These are phyloP conservation scores for Proctacanthus coquilletti DNA, from an alignment of 1,140 invertebrate genomes.

Conservation along the genomic window DNA sequence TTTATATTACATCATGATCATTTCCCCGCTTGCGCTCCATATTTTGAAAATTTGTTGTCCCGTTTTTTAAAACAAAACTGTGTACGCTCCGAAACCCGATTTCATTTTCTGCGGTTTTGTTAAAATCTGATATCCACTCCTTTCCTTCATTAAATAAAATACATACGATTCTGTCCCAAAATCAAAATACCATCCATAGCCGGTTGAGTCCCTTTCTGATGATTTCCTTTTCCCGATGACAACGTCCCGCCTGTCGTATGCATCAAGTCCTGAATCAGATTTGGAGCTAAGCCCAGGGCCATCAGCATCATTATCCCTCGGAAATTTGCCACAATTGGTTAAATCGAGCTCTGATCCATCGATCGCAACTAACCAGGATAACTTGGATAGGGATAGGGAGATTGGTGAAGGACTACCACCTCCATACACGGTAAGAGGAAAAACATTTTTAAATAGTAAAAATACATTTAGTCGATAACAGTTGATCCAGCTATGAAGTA, in stretches of 20 bases:
- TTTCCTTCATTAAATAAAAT: too few species aligned
- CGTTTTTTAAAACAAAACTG: too few species aligned
- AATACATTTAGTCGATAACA: not conserved
- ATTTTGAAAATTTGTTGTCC: too few species aligned
- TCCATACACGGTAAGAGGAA: slow-evolving; percentile 56
- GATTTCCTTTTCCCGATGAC: slow-evolving; percentile 98
- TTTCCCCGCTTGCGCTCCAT: too few species aligned
- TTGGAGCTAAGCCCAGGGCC: slow-evolving; percentile 69
- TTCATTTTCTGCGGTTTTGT: too few species aligned
- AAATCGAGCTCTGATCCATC: slow-evolving; percentile 80
- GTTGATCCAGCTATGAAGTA: too few species aligned
- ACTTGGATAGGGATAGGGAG: slow-evolving; percentile 42
- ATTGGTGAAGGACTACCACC: slow-evolving; percentile 45
- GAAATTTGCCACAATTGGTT: slow-evolving; percentile 45
- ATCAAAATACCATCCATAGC: too few species aligned
- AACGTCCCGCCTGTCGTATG: slow-evolving; percentile 80
- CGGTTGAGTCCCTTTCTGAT: slow-evolving; percentile 72
- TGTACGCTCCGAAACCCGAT: too few species aligned
- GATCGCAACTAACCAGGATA: slow-evolving; percentile 44
- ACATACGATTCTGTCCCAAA: too few species aligned
- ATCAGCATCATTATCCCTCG: slow-evolving; percentile 38
- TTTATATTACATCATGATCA: too few species aligned
- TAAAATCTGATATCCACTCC: too few species aligned
- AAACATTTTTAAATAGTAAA: not conserved
- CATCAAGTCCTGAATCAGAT: slow-evolving; percentile 89